Conservation (phyloP, 2,113 vertebrate genomes). For the Callocephalon fimbriatum region DNA sequence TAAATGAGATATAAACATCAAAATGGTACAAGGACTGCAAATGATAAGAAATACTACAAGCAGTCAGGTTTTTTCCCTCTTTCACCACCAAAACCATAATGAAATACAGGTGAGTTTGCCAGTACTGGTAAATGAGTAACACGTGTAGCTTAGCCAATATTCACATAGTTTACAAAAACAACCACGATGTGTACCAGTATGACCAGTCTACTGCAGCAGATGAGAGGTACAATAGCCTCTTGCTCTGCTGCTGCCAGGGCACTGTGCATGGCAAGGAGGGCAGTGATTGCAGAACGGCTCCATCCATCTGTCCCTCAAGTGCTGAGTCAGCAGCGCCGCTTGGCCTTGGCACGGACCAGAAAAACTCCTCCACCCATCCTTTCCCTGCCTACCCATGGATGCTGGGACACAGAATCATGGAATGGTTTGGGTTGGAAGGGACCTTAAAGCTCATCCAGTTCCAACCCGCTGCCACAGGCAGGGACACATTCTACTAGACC, state of each 20-base stretch:
- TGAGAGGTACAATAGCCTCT: not conserved
- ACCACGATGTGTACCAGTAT: rapidly evolving
- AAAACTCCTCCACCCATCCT: not conserved
- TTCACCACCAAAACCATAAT: not conserved
- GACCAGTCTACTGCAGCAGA: not conserved
- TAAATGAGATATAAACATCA: not conserved
- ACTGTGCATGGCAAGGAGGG: not conserved
- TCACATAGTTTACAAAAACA: not conserved
- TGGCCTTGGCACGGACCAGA: too few relatives aligned
- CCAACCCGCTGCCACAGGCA: not conserved
- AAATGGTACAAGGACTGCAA: not conserved
- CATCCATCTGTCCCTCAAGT: rapidly evolving
- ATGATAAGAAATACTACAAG: not conserved
- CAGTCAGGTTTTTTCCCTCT: not conserved
- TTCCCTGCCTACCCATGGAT: not conserved
- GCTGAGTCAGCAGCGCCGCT: not conserved
- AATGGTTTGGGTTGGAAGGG: not conserved
- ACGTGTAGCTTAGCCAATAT: not conserved
- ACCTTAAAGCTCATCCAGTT: not conserved
- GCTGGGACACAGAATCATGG: not conserved
- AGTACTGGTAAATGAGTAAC: not conserved
- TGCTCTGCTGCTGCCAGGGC: rapidly evolving
- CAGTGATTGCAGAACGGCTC: not conserved
- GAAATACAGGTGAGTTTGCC: not conserved
- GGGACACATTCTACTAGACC: not conserved